Base-by-base conservation (phyloP, 1,140 invertebrate species). In the Brevipalpus yothersi region DNA sequence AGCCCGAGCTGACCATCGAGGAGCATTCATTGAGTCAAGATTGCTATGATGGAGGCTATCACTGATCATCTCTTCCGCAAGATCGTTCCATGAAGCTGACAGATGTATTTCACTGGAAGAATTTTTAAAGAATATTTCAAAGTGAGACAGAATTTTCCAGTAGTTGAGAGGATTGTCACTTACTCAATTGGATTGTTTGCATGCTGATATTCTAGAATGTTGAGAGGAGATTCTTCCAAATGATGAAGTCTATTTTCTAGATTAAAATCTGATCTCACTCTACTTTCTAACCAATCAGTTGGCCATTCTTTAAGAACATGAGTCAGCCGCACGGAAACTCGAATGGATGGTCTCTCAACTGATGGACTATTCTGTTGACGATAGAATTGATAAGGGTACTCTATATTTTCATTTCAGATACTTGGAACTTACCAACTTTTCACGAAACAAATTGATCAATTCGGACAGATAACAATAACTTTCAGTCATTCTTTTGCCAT, bases 21-120 rank as follows among this genome's bases (percentile, higher is more conserved):
- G 82, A 31, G 91, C 88, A 66, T 83, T 78, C 31, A 82, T 71
- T 11, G 90, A 86, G 67, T 90, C 80, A 65, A 95, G 80, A 72
- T 93, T 86, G 45, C 82, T 83, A 69, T 39, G 66, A 63, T 49
- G 60, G 47, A 49, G 45, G 40, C 51, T 61, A 67, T 95, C 91
- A 1, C 90, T 80, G 40, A 93, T 80, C 41, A 85, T 78, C 69
- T 84, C 82, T 69, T 93, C 89, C 4, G 80, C 78, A 54, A 94
- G 73, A 68, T 80, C 76, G 3, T 82, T 82, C 91, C 91, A 96
- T 10, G 82, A 83, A n/a, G 83, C 80, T 67, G 81, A 82, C 4
- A 94, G 70, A 61, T 82, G 74, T 39, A 92, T 73, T 70, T 83
- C 79, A 53, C 80, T 82, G 61, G 61, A 63, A 78, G 70, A 71